Conservation (phyloP, 2,888 invertebrate genomes). For the Apamea epomidion region DNA sequence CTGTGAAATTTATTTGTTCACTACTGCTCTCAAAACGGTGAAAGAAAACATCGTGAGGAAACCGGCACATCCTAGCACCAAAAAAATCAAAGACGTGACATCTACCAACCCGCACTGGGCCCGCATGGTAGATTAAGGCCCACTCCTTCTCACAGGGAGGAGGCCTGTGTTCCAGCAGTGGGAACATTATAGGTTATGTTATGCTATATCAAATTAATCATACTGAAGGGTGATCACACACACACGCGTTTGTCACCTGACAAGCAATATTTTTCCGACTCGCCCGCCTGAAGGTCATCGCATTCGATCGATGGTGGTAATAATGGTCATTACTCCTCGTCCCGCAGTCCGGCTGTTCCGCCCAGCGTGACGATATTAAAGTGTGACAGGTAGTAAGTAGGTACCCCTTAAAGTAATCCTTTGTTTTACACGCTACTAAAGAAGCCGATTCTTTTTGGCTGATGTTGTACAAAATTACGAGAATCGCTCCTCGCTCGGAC, state of each 20-base stretch:
- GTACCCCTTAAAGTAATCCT: background rate
- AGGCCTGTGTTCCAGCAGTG: background rate
- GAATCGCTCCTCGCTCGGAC: too few relatives aligned
- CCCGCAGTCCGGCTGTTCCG: slow-evolving; percentile 10
- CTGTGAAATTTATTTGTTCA: background rate
- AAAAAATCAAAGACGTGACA: background rate
- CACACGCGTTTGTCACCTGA: slow-evolving; percentile 29
- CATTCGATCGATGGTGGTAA: slow-evolving; percentile 69
- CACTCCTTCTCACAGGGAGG: background rate
- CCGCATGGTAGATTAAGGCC: background rate
- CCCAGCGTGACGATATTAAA: slow-evolving; percentile 44
- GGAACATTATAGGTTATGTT: background rate
- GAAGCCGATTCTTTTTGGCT: background rate
- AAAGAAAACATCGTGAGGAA: background rate
- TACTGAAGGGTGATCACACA: background rate
- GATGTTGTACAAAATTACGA: background rate
- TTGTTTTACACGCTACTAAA: background rate
- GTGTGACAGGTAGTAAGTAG: slow-evolving; percentile 15
- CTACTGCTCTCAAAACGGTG: background rate
- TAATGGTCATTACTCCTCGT: slow-evolving; percentile 70
- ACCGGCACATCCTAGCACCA: background rate
- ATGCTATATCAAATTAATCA: slow-evolving; percentile 42
- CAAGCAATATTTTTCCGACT: slow-evolving; percentile 55
- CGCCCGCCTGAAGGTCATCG: slow-evolving; percentile 67
- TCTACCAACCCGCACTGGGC: background rate